Conservation (phyloP, 30 jellyfish, hydroid and myxozoan genomes). For the Aurelia sp. region DNA sequence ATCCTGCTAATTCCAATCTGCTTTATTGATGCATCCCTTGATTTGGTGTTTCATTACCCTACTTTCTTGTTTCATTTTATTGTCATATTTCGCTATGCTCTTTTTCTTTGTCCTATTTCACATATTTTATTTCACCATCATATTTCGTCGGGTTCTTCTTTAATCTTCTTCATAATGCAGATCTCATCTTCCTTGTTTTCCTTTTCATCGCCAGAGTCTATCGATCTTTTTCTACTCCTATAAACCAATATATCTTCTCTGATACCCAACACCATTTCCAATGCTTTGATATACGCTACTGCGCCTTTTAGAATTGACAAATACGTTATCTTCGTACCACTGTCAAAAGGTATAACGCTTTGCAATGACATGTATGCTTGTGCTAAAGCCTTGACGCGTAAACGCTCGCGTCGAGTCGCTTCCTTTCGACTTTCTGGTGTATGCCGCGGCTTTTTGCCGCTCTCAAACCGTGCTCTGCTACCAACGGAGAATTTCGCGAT, state of each 20-base stretch:
- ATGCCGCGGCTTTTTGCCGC: constrained; percentile 79
- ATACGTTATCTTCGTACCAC: constrained; percentile 65
- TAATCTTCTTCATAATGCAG: background rate
- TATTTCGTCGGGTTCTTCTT: constrained; percentile 16
- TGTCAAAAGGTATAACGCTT: constrained; percentile 59
- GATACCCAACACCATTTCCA: constrained; percentile 72
- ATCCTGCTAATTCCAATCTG: too few relatives aligned
- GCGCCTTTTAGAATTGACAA: constrained; percentile 73
- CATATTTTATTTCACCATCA: too few relatives aligned
- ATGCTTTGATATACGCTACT: constrained; percentile 63
- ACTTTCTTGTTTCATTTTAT: too few relatives aligned
- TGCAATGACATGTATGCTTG: constrained; percentile 71
- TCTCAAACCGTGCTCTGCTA: background rate
- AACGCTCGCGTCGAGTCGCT: constrained; percentile 85
- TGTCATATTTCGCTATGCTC: too few relatives aligned
- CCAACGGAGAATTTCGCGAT: background rate
- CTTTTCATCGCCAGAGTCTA: constrained; percentile 1
- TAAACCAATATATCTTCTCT: constrained; percentile 39
- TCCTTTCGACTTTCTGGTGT: constrained; percentile 80
- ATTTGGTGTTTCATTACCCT: too few relatives aligned
- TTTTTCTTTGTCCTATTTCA: too few relatives aligned
- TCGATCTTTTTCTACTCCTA: background rate
- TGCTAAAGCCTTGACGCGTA: constrained; percentile 75
- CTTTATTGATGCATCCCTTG: too few relatives aligned
- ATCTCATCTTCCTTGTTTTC: constrained; percentile 24